Evolutionary conservation across 2,797 vertebrate genomes (phyloP).

Genomic region (Enteromius viviparus): DNA sequence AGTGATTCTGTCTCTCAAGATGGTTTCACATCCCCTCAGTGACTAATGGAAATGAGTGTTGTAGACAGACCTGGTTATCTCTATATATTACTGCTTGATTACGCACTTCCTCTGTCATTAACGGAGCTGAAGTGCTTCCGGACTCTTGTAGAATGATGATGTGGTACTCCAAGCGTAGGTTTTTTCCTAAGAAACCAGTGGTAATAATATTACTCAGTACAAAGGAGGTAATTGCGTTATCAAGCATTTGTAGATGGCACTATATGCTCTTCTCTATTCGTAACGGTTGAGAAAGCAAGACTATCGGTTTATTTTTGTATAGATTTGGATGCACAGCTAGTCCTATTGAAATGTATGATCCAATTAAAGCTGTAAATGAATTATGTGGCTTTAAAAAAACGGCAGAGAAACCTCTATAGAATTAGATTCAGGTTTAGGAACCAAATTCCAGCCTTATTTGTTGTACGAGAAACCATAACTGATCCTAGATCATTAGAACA

Average conservation of each 20-base stretch:
- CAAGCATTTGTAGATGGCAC: slow-evolving; percentile 14
- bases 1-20: slow-evolving; percentile 7
- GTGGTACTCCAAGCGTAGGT: slow-evolving; percentile 39
- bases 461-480: neutral
- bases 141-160: slow-evolving; percentile 8
- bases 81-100: neutral
- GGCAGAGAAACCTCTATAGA: slow-evolving; percentile 18
- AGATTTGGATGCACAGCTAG: slow-evolving; percentile 8
- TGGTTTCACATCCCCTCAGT: slow-evolving; percentile 2
- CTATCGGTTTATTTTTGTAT: slow-evolving; percentile 18
- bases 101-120: neutral
- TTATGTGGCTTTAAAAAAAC: neutral
- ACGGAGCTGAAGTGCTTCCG: neutral
- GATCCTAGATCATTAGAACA: slow-evolving; percentile 2
- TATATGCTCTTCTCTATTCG: slow-evolving; percentile 7
- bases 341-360: neutral
- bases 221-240: slow-evolving; percentile 2
- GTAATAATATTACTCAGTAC: slow-evolving; percentile 40
- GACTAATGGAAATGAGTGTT: slow-evolving; percentile 9
- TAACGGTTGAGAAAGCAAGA: slow-evolving; percentile 15
- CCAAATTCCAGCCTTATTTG: neutral
- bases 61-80: slow-evolving; percentile 14
- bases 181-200: slow-evolving; percentile 57
- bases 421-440: neutral
- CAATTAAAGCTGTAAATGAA: slow-evolving; percentile 14